Conservation (phyloP, 1,140 invertebrate genomes). For the Hormaphis cornu region DNA sequence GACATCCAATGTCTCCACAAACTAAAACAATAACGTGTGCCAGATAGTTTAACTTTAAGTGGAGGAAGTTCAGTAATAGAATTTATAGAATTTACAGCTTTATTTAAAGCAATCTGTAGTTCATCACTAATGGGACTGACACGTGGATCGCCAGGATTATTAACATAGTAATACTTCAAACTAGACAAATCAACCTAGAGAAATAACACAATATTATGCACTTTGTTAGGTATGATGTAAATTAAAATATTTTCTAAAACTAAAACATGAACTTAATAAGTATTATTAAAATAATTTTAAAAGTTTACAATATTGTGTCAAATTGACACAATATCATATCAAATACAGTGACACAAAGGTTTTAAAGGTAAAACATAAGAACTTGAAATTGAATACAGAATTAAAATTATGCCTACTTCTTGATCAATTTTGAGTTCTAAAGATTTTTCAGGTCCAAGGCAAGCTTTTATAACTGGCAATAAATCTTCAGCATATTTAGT, state of each 20-base stretch:
- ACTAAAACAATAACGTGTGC: conserved; percentile 52
- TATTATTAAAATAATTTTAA: too few relatives aligned
- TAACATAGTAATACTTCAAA: conserved; percentile 69
- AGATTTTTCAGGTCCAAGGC: conserved; percentile 48
- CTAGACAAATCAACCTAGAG: conserved; percentile 53
- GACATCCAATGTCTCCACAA: conserved; percentile 69
- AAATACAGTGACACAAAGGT: too few relatives aligned
- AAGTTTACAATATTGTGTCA: too few relatives aligned
- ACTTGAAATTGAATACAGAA: too few relatives aligned
- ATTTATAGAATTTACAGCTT: conserved; percentile 46
- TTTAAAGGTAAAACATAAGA: too few relatives aligned
- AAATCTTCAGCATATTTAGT: conserved; percentile 67
- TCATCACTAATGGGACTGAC: conserved; percentile 60
- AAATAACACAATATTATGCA: not conserved
- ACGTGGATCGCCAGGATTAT: conserved; percentile 55
- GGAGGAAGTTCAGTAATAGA: conserved; percentile 39
- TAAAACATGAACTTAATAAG: too few relatives aligned
- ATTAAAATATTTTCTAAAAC: too few relatives aligned
- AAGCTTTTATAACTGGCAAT: conserved; percentile 55
- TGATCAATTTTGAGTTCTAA: conserved; percentile 40
- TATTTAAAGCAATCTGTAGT: conserved; percentile 53
- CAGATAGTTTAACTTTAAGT: conserved; percentile 45
- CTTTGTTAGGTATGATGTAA: too few relatives aligned
- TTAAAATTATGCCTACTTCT: conserved; percentile 35
- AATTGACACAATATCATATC: too few relatives aligned